Evolutionary conservation across 1,140 invertebrate genomes (phyloP).

Genomic region (Drosophila burlai): DNA sequence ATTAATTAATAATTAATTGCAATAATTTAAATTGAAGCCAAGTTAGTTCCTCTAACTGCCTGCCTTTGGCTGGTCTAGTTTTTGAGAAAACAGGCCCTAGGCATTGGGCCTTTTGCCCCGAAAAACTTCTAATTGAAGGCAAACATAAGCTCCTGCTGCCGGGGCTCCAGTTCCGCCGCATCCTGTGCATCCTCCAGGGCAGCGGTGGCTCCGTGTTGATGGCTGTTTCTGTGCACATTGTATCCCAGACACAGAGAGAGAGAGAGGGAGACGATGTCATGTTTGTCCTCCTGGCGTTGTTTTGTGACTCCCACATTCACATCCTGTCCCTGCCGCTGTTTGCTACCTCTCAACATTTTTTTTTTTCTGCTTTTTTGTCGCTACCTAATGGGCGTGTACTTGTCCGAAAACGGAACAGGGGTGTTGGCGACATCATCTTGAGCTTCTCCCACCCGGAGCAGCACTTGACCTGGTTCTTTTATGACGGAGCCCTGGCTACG

Average conservation of each 20-base stretch:
- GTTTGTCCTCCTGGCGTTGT: constrained; percentile 35
- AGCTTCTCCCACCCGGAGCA: constrained; percentile 52
- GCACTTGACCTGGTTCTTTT: constrained; percentile 67
- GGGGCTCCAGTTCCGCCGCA: constrained; percentile 1
- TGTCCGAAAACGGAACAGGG: constrained; percentile 41
- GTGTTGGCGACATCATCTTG: constrained; percentile 39
- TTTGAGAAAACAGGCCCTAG: constrained; percentile 57
- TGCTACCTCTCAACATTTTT: constrained; percentile 20
- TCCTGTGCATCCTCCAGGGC: constrained; percentile 1
- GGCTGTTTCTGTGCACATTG: constrained; percentile 31
- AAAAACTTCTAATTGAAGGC: constrained; percentile 81
- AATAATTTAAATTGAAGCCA: not conserved
- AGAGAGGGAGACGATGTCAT: constrained; percentile 44
- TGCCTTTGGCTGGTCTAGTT: constrained; percentile 27
- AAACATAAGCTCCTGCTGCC: constrained; percentile 58
- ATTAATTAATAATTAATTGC: not conserved
- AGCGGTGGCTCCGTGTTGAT: constrained; percentile 24
- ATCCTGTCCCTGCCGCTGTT: not conserved
- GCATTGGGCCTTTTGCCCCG: constrained; percentile 25
- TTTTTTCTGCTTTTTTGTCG: constrained; percentile 25
- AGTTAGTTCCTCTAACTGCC: not conserved
- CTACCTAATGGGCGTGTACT: constrained; percentile 75
- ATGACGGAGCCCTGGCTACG: constrained; percentile 36
- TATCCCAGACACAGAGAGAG: constrained; percentile 7
- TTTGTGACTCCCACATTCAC: constrained; percentile 5